Evolutionary conservation across 2,797 vertebrate genomes (phyloP), one percentile per base, ranked within the genome.

Genomic region (Malurus splendens): DNA sequence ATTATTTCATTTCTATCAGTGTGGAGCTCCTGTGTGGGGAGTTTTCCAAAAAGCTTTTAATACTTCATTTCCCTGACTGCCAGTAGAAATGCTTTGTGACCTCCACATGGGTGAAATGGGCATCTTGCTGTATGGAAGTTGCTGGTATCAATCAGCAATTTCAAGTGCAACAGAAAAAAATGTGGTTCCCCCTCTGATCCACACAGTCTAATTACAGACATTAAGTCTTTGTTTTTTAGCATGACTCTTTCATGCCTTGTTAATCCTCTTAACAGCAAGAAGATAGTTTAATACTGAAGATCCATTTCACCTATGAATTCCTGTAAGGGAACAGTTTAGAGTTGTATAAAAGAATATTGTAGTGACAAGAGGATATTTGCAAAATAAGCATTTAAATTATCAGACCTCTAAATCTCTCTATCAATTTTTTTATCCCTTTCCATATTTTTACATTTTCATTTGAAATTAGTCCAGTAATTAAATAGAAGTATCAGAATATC

Each of bases 381-480:
- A 67, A 90, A 90, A 65, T 38, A 62, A 50, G 6, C 32, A 6
- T 66, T 66, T 82, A 23, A 8, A 18, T 72, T 67, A 17, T 62
- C 30, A 65, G 27, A 36, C 48, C 27, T 72, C 60, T 87, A 36
- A 80, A 71, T 56, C 52, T 86, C 50, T 85, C 38, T 72, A 24
- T 78, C 51, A 80, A 42, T 24, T 85, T 6, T 48, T 55, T 68
- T 56, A 44, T 56, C 8, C 7, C 9, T 76, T 77, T 90, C 82
- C 39, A 27, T 92, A 78, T 94, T 82, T 93, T 77, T 75, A 52
- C 39, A 27, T 86, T 86, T 86, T 86, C 41, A 57, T n/a, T 82
- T 71, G 10, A 62, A 88, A 81, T 61, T 47, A 82, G 68, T 90
- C 70, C 52, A 80, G 70, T 72, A 73, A 45, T 45, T 91, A 65